phyloP scores from a whole-genome alignment of 2,113 vertebrate species.

The Ammospiza caudacuta region DNA sequence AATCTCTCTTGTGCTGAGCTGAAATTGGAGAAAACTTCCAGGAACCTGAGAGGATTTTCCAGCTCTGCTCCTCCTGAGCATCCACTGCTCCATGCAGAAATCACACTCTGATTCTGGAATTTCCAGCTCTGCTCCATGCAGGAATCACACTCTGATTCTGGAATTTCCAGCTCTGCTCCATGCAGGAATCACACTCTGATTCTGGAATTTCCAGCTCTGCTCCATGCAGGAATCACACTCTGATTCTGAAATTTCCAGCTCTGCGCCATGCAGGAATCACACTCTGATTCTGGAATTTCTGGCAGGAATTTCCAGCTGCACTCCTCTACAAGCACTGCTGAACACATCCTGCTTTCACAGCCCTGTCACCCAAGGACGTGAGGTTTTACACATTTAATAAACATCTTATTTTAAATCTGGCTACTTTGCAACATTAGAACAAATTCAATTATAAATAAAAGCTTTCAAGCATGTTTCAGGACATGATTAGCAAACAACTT shows the following conservation, averaged over 20 bases:
- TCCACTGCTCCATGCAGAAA: too few relatives aligned
- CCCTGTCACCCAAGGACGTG: fast-evolving
- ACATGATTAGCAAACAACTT: not conserved
- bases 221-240: not conserved
- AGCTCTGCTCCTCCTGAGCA: not conserved
- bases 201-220: not conserved
- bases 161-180: not conserved
- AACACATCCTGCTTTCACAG: not conserved
- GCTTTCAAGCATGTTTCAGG: not conserved
- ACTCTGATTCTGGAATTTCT: not conserved
- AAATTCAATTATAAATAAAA: not conserved
- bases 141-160: not conserved
- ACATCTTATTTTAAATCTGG: not conserved
- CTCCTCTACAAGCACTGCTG: not conserved
- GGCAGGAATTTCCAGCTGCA: not conserved
- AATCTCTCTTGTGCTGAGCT: not conserved
- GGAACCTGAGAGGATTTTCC: not conserved
- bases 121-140: fast-evolving
- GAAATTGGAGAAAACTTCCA: not conserved
- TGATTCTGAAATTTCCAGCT: too few relatives aligned
- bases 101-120: too few relatives aligned
- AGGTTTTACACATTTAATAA: not conserved
- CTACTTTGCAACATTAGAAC: not conserved
- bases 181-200: too few relatives aligned
- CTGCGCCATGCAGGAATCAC: not conserved